Conservation (phyloP, 2,888 invertebrate species). For the Embidobia sp. region DNA sequence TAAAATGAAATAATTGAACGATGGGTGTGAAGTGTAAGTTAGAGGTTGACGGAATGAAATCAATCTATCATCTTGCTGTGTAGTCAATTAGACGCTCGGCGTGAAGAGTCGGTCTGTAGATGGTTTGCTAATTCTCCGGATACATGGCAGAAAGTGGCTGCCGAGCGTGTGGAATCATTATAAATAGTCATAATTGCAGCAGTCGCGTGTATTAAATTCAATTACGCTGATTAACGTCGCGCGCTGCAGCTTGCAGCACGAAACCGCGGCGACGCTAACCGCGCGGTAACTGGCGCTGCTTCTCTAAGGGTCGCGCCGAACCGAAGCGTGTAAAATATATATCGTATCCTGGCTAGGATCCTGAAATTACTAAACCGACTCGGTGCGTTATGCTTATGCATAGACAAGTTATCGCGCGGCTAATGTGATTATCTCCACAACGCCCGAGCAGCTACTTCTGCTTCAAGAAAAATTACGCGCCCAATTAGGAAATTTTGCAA, state of each 20-base stretch:
- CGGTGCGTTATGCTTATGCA: conserved; percentile 80
- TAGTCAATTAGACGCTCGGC: conserved; percentile 31
- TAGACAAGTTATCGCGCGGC: conserved; percentile 80
- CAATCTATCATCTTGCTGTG: conserved; percentile 28
- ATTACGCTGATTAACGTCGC: conserved; percentile 81
- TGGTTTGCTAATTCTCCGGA: conserved; percentile 45
- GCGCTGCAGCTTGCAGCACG: conserved; percentile 72
- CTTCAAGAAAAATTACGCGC: conserved; percentile 44
- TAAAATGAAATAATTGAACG: neutral
- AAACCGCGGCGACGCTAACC: conserved; percentile 61
- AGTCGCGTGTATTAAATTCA: conserved; percentile 81
- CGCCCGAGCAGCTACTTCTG: conserved; percentile 61
- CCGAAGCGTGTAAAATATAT: conserved; percentile 75
- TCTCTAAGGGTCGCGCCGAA: conserved; percentile 47
- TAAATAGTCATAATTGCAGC: conserved; percentile 82
- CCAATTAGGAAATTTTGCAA: conserved; percentile 41
- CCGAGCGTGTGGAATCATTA: conserved; percentile 75
- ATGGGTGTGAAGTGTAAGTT: neutral
- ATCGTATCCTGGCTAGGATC: conserved; percentile 77
- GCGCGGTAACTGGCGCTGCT: conserved; percentile 47
- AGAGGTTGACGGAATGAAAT: conserved; percentile 19
- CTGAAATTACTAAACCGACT: conserved; percentile 70
- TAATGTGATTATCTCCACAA: conserved; percentile 81
- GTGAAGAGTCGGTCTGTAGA: conserved; percentile 20
- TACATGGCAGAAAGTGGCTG: conserved; percentile 54